phyloP scores from a whole-genome alignment of 35 echinoderm and acorn worm species.

The Holothuria glaberrima region DNA sequence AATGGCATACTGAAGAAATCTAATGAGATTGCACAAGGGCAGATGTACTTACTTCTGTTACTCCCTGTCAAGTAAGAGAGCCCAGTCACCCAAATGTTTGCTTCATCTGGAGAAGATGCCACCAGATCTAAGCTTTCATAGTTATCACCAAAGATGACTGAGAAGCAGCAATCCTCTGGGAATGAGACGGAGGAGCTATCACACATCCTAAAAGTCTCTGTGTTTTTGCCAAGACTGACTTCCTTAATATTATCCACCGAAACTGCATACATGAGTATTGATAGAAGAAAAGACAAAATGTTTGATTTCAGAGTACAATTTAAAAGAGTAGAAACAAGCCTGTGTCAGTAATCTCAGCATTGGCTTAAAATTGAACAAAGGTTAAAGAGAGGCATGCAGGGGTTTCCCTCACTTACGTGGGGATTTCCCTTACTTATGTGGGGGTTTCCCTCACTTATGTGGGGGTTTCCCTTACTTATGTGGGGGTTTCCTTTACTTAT shows the following conservation, averaged over 20 bases:
- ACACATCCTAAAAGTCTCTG: conserved; percentile 76
- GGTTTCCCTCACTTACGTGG: too few species aligned
- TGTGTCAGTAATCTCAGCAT: too few species aligned
- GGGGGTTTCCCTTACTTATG: too few species aligned
- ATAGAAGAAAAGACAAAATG: background rate
- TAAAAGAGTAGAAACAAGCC: too few species aligned
- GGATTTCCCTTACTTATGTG: too few species aligned
- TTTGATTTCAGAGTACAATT: background rate
- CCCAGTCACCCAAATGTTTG: conserved; percentile 96
- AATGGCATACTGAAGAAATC: background rate
- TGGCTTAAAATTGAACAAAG: too few species aligned
- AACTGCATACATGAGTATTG: conserved; percentile 52
- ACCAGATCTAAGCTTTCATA: conserved; percentile 91
- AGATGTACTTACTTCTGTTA: conserved; percentile 77
- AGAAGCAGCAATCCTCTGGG: conserved; percentile 94
- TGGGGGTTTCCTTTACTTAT: too few species aligned
- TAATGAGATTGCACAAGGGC: background rate
- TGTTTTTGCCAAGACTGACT: conserved; percentile 89
- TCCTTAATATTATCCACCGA: conserved; percentile 87
- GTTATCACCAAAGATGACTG: conserved; percentile 89
- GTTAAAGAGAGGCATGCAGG: too few species aligned
- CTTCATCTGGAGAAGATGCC: conserved; percentile 80
- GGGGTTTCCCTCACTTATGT: too few species aligned
- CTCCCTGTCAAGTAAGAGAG: conserved; percentile 80
- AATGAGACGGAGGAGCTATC: conserved; percentile 77